Evolutionary conservation across 2,113 vertebrate genomes (phyloP).

Genomic region (Eptesicus fuscus): DNA sequence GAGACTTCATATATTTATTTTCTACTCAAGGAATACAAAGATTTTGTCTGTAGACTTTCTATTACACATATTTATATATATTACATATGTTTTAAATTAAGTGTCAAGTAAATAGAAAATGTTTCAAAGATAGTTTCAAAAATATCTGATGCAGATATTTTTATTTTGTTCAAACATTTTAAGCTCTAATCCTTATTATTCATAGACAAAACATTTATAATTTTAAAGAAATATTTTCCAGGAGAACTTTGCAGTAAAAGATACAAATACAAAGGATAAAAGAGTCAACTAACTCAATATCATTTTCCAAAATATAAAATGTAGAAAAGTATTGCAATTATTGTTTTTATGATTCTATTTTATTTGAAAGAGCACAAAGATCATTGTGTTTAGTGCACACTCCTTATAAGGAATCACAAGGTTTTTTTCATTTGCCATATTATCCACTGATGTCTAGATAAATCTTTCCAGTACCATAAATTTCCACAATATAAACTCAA

Average conservation of each 20-base stretch:
- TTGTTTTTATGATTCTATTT: conserved; percentile 25
- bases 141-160: background rate
- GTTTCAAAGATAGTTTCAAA: background rate
- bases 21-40: background rate
- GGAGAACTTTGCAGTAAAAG: background rate
- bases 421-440: conserved; percentile 19
- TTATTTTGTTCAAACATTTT: background rate
- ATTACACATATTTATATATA: background rate
- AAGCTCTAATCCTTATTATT: background rate
- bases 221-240: conserved; percentile 27
- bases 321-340: background rate
- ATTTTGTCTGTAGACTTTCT: background rate
- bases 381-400: background rate
- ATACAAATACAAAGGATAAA: background rate
- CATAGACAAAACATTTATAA: background rate
- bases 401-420: conserved; percentile 13
- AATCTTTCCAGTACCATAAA: conserved; percentile 46
- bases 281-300: conserved; percentile 38
- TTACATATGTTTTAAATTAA: background rate
- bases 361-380: conserved; percentile 31
- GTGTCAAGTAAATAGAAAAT: background rate
- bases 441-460: conserved; percentile 39
- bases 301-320: conserved; percentile 38
- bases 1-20: background rate
- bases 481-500: conserved; percentile 49